Percentiles rank a stretch among this genome's conserved stretches.
These are phyloP conservation scores for Tricholaema leucomelas DNA, from an alignment of 2,113 vertebrate species.

Conservation along the genomic window DNA sequence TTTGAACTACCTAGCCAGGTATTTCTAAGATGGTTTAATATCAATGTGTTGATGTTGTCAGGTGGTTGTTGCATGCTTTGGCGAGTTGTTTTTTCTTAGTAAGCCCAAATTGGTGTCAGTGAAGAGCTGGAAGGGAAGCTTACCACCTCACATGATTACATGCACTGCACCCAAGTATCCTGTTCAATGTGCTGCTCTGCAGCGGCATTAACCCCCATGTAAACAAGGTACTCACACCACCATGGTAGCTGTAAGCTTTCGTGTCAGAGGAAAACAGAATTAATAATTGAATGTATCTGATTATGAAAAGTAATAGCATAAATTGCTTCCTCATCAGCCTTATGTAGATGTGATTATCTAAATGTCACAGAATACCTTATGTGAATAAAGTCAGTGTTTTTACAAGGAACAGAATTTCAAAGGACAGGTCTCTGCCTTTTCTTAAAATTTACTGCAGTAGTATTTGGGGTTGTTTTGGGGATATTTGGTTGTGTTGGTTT, in stretches of 20 bases:
- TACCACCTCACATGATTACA: neutral
- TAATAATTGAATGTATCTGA: neutral
- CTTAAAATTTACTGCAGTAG: neutral
- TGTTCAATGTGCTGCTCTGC: neutral
- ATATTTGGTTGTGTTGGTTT: no score
- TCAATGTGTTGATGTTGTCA: neutral
- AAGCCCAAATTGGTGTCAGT: neutral
- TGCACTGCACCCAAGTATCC: neutral
- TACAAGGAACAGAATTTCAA: neutral
- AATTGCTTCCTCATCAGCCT: neutral
- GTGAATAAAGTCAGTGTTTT: neutral
- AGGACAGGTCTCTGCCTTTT: neutral
- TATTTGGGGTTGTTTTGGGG: neutral
- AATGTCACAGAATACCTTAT: neutral
- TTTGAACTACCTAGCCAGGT: neutral
- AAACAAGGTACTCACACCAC: accelerated
- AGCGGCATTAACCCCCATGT: neutral
- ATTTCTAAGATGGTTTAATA: neutral
- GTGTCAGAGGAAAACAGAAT: neutral
- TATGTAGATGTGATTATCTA: neutral
- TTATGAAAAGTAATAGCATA: neutral
- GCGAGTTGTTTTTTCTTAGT: neutral
- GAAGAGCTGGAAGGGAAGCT: neutral
- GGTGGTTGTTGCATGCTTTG: neutral
- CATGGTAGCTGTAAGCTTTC: neutral